These are phyloP conservation scores for Apantesis nais DNA, from an alignment of 2,888 invertebrate species.

Conservation along the genomic window DNA sequence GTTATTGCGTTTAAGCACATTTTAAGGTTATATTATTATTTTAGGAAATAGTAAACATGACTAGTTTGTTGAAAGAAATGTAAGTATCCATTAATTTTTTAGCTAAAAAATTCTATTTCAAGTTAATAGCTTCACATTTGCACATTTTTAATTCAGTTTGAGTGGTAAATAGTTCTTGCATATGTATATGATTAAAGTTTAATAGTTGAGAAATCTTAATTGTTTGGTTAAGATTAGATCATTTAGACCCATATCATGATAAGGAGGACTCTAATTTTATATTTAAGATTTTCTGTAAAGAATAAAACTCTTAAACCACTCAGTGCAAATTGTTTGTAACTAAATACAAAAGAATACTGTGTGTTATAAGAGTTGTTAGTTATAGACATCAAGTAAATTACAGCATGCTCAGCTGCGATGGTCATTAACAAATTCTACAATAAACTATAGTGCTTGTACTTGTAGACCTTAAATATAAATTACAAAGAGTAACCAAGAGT, in stretches of 20 bases:
- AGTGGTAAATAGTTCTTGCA: not conserved
- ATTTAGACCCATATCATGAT: not conserved
- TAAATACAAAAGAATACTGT: not conserved
- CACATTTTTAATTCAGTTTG: not conserved
- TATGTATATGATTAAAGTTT: not conserved
- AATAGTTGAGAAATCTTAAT: not conserved
- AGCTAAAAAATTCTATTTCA: not conserved
- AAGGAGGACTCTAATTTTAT: not conserved
- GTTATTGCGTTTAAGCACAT: not conserved
- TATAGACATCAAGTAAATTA: not conserved
- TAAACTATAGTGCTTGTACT: not conserved
- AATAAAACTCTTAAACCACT: too few species aligned
- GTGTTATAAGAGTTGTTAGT: not conserved
- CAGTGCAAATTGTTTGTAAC: not conserved
- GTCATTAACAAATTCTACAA: not conserved
- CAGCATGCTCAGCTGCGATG: not conserved
- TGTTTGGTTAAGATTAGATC: not conserved
- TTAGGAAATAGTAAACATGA: constrained; percentile 42
- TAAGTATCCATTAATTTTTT: constrained; percentile 34
- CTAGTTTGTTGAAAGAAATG: constrained; percentile 60
- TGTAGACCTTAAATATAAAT: too few species aligned
- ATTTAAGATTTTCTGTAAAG: too few species aligned
- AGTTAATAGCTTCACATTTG: not conserved
- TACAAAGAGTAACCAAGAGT: not conserved
- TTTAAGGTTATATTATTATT: constrained; percentile 2